Evolutionary conservation across 1,140 invertebrate species (phyloP), one percentile per base, ranked within the genome.

Genomic region (Sitobion miscanthi): DNA sequence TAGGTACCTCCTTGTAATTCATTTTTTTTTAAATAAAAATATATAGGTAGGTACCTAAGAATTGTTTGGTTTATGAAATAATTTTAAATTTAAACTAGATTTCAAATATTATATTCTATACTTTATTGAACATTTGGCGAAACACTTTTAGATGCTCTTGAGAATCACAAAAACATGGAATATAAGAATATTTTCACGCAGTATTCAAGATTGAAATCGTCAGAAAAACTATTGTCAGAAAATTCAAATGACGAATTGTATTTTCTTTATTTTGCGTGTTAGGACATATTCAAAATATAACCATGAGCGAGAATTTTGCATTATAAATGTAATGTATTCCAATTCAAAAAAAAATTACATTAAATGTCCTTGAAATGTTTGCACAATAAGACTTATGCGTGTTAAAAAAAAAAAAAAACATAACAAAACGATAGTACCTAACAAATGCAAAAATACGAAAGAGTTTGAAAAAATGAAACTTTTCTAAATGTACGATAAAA

Each of bases 161-260:
- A 77, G 62, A 69, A 69, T 77, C 14, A 17, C 62, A 77, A 77
- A 77, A n/a, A n/a, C 14, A n/a, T 57, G 5, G 14, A 77, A n/a
- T 14, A 77, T 69, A 21, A 77, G n/a, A 77, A n/a, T 77, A 69
- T 69, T 30, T 69, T 30, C 25, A 77, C n/a, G n/a, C n/a, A 77
- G 30, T 69, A n/a, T 77, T n/a, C 30, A 20, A 6, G 62, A 77
- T 77, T 77, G 62, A 77, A 77, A 77, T 77, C 62, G 62, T n/a
- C 62, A n/a, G 62, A 77, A 77, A 77, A 77, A n/a, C 62, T 49
- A 87, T 87, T 87, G 85, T 87, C 85, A 30, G 45, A 87, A 87
- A 47, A 87, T 87, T 87, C 85, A 47, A 87, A 87, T 87, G 45
- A 87, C 21, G 25, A 87, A 47, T 47, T 47, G 8, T 47, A 87